Conservation (phyloP, 2,797 vertebrate genomes). For the Bryconaethiops microstoma region DNA sequence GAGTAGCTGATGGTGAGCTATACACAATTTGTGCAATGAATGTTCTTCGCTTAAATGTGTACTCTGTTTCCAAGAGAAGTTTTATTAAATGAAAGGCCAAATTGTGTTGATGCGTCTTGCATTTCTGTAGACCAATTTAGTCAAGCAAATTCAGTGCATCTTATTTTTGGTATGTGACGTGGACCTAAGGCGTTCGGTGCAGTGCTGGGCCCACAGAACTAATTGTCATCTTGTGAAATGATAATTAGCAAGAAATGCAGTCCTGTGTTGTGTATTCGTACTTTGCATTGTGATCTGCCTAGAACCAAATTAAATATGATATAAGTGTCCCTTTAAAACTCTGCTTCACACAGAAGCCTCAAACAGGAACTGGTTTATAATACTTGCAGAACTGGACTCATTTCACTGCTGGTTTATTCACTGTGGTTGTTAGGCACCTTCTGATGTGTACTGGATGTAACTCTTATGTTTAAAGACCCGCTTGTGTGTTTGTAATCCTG, state of each 20-base stretch:
- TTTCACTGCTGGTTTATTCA: background rate
- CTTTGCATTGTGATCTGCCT: background rate
- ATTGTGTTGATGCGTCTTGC: background rate
- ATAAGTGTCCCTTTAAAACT: background rate
- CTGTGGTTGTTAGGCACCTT: background rate
- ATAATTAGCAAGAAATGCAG: conserved; percentile 9
- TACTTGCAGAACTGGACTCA: conserved; percentile 3
- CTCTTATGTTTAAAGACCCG: background rate
- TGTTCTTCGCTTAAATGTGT: too few relatives aligned
- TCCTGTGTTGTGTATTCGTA: background rate
- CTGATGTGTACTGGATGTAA: background rate
- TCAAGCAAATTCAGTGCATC: conserved; percentile 1
- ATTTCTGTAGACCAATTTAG: background rate
- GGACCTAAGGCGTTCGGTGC: background rate
- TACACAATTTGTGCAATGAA: too few relatives aligned
- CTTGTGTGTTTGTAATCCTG: conserved; percentile 27
- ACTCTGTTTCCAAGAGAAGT: too few relatives aligned
- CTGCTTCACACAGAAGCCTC: background rate
- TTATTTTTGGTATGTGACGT: background rate
- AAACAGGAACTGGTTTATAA: conserved; percentile 30
- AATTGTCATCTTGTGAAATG: conserved; percentile 26
- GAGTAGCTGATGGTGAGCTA: too few relatives aligned
- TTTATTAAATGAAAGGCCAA: background rate
- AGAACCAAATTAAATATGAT: background rate
- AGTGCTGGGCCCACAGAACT: background rate